Evolutionary conservation across 2,888 invertebrate species (phyloP), one percentile per base, ranked within the genome.

Genomic region (Tortricodes alternella): DNA sequence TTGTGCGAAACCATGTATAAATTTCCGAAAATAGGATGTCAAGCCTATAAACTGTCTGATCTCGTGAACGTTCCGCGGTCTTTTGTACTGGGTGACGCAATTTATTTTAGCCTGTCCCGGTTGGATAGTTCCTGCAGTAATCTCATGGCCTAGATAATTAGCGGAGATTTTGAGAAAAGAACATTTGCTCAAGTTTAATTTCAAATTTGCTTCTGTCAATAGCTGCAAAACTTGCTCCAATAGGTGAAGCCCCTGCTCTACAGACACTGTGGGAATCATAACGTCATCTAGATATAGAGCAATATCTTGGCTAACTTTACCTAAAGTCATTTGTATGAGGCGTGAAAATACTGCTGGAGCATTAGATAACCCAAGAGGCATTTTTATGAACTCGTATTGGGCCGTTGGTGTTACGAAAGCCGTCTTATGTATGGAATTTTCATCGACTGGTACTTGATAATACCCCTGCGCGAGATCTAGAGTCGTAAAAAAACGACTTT

Each of bases 351-450:
- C 60, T 13, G 58, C 44, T 7, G 57, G 59, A 0, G 59, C 59
- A 27, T 53, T 61, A 2, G 55, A 34, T 4, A 60, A 62, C 56
- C 4, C n/a, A n/a, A n/a, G n/a, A n/a, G 62, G 62, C 53, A 62
- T 53, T 38, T 49, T 56, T 7, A 43, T 11, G 15, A 48, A 62
- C 16, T 61, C 58, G 16, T 37, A 58, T 8, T 53, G 58, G 0
- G 49, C 61, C 1, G 48, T 5, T 1, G 44, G 58, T 9, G 53
- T 60, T 0, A 61, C 55, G 18, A 58, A 55, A n/a, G 55, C 58
- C 2, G 58, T 58, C 23, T 58, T 53, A 8, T 11, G 3, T n/a
- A 39, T 48, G 0, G 46, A 56, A 1, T 34, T 32, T 24, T 56
- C 21, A 6, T 13, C 13, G 9, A 58, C 29, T 2, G 29, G 41